phyloP scores from a whole-genome alignment of 2,113 vertebrate genomes.

The Halichoeres trimaculatus region DNA sequence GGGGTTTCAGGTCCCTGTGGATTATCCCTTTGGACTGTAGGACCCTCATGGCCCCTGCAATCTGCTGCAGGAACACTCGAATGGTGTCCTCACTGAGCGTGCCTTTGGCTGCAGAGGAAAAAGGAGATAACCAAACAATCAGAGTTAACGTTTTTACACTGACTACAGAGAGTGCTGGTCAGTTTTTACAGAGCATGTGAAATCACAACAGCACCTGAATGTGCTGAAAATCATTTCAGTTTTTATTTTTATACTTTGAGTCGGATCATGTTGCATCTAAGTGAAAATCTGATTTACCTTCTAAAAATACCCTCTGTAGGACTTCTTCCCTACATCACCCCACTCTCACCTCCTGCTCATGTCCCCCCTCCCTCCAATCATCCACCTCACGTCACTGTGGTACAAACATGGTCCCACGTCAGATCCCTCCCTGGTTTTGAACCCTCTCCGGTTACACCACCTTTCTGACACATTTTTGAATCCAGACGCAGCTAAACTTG shows the following conservation, averaged over 20 bases:
- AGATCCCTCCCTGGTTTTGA: constrained; percentile 16
- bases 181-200: background rate
- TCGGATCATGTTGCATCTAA: background rate
- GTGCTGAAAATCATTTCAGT: background rate
- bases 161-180: background rate
- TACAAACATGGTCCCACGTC: background rate
- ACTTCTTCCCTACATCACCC: background rate
- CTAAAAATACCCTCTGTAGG: background rate
- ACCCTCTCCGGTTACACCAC: constrained; percentile 7
- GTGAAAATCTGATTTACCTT: background rate
- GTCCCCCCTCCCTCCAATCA: constrained; percentile 20
- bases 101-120: constrained; percentile 88
- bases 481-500: background rate
- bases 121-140: too few relatives aligned
- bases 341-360: constrained; percentile 8
- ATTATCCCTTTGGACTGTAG: constrained; percentile 97
- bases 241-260: background rate
- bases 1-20: constrained; percentile 96
- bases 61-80: constrained; percentile 97
- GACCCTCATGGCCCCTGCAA: constrained; percentile 95
- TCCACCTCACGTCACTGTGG: background rate
- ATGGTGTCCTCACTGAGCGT: constrained; percentile 98
- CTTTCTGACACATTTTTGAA: background rate
- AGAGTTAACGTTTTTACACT: background rate
- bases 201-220: too few relatives aligned